A percentile compares a stretch with the other conserved stretches of the same genome.
phyloP scores from a whole-genome alignment of 2,113 vertebrate species.

The Laticauda laticaudata region DNA sequence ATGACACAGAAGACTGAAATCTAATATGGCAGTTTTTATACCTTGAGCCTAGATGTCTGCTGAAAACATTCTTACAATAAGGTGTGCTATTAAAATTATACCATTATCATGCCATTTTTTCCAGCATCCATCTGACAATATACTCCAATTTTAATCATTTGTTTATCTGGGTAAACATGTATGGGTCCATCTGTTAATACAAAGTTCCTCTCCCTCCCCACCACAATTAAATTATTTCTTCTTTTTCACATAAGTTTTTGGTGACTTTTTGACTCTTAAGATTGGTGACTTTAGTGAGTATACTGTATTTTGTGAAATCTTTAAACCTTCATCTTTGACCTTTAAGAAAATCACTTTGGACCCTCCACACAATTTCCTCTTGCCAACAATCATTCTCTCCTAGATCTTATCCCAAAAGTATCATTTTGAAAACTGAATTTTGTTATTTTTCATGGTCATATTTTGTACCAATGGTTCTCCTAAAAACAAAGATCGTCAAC shows the following conservation, averaged over 20 bases:
- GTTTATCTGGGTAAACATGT: neutral
- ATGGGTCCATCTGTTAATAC: neutral
- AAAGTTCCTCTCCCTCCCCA: no score
- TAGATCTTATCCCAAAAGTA: neutral
- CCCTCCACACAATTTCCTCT: neutral
- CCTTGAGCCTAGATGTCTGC: neutral
- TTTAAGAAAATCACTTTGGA: neutral
- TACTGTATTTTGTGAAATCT: neutral
- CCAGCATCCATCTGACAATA: neutral
- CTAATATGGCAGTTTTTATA: neutral
- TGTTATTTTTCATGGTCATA: neutral
- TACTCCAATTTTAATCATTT: neutral
- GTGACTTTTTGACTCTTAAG: neutral
- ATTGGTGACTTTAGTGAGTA: neutral
- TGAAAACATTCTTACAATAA: neutral
- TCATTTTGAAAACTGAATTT: neutral
- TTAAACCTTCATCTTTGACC: neutral
- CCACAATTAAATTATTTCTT: slow-evolving; percentile 1
- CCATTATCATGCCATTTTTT: no score
- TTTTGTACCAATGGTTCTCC: neutral
- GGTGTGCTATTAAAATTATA: neutral
- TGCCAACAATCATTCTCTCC: neutral
- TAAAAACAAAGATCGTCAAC: neutral
- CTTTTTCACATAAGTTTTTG: neutral
- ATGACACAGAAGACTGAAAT: neutral